Conservation (phyloP, 2,797 vertebrate genomes). For the Eutrigla gurnardus region DNA sequence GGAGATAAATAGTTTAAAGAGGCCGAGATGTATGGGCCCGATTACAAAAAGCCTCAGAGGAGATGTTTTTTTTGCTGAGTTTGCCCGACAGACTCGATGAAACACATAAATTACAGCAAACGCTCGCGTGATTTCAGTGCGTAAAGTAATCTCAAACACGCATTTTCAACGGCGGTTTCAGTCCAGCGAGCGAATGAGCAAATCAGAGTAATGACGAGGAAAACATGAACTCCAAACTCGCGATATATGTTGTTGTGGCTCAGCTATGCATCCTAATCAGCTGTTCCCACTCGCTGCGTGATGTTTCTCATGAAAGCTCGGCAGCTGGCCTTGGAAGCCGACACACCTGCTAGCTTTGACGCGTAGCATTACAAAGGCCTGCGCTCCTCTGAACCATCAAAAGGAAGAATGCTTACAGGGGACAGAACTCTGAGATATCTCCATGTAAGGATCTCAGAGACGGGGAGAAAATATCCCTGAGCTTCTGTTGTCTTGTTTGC, state of each 20-base stretch:
- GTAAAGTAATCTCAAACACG: neutral
- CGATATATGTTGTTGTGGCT: slow-evolving; percentile 1
- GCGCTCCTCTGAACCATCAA: slow-evolving; percentile 42
- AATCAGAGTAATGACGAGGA: slow-evolving; percentile 20
- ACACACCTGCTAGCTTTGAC: slow-evolving; percentile 28
- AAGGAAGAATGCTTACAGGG: slow-evolving; percentile 35
- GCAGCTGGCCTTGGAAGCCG: slow-evolving; percentile 33
- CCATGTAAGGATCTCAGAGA: slow-evolving; percentile 36
- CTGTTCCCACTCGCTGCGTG: slow-evolving; percentile 23
- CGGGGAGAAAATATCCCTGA: slow-evolving; percentile 23
- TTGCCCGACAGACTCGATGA: slow-evolving; percentile 18
- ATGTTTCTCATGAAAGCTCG: slow-evolving; percentile 34
- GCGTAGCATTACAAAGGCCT: slow-evolving; percentile 35
- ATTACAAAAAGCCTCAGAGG: slow-evolving; percentile 18
- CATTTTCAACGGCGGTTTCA: slow-evolving; percentile 22
- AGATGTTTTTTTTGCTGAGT: slow-evolving; percentile 29
- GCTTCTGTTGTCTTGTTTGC: slow-evolving; percentile 58
- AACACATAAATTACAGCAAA: slow-evolving; percentile 9
- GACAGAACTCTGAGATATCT: slow-evolving; percentile 38
- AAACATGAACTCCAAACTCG: slow-evolving; percentile 2
- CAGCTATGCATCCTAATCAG: slow-evolving; percentile 43
- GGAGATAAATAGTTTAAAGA: slow-evolving; percentile 11
- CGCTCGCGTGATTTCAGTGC: neutral
- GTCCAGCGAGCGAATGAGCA: slow-evolving; percentile 33
- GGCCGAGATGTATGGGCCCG: slow-evolving; percentile 19